Conservation (phyloP, 23 tunicate genomes). For the Halocynthia aurantium region DNA sequence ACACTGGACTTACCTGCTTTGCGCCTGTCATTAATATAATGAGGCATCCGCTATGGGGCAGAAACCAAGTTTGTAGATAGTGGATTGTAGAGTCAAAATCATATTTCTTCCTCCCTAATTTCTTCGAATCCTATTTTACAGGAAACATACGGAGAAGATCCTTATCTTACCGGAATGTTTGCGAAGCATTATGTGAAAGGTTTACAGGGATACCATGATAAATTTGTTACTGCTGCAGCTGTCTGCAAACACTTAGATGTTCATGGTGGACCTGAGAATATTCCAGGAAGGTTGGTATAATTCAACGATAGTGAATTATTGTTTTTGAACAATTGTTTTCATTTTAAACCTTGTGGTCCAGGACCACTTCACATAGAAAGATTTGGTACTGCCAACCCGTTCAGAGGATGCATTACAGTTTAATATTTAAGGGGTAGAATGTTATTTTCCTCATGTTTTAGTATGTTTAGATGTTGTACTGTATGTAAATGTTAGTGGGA, state of each 20-base stretch:
- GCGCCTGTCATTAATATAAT: constrained; percentile 88
- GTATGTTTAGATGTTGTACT: no score
- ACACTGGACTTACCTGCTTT: constrained; percentile 80
- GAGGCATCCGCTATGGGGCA: constrained; percentile 94
- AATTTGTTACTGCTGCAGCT: constrained; percentile 67
- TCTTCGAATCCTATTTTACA: constrained; percentile 6
- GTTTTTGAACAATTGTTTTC: no score
- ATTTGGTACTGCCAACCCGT: no score
- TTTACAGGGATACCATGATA: constrained; percentile 33
- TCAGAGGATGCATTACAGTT: no score
- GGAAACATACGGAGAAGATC: constrained; percentile 97
- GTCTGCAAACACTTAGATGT: constrained; percentile 86
- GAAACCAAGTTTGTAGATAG: constrained; percentile 61
- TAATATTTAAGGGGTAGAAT: no score
- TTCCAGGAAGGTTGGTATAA: constrained; percentile 16
- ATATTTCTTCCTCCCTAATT: not conserved
- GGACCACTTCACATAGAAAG: no score
- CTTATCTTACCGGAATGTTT: constrained; percentile 68
- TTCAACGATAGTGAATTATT: no score
- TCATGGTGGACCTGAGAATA: constrained; percentile 83
- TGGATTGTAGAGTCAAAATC: not conserved
- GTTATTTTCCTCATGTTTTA: no score
- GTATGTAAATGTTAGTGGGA: no score
- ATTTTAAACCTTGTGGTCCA: no score
- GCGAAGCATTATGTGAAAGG: constrained; percentile 68